A percentile compares a stretch with the other conserved stretches of the same genome.
Conservation (phyloP, 1,140 invertebrate genomes). For the Manduca sexta region DNA sequence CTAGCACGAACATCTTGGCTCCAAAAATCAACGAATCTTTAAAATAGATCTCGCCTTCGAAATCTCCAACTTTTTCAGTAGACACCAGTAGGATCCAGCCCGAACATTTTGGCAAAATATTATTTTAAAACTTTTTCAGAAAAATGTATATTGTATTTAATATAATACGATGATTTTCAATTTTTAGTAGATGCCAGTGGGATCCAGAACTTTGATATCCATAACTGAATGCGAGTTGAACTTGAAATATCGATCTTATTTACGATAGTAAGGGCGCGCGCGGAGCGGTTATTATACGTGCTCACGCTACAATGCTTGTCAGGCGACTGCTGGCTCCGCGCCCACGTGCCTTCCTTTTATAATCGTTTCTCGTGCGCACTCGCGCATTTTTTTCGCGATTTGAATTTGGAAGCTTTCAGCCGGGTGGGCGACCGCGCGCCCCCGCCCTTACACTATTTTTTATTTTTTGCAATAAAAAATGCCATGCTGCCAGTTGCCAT, state of each 20-base stretch:
- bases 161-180: conserved; percentile 1
- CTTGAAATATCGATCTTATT: conserved; percentile 60
- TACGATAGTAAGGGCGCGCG: conserved; percentile 48
- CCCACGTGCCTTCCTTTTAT: conserved; percentile 64
- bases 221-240: conserved; percentile 37
- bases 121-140: too few species aligned
- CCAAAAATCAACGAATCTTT: conserved; percentile 13
- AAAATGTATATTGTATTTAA: too few species aligned
- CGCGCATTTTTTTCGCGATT: conserved; percentile 66
- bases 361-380: conserved; percentile 51
- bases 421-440: conserved; percentile 53
- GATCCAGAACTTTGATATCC: conserved; percentile 62
- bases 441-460: conserved; percentile 46
- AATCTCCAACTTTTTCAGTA: conserved; percentile 16
- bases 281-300: conserved; percentile 34
- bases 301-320: conserved; percentile 35
- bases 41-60: neutral
- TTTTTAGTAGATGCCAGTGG: conserved; percentile 58
- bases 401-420: conserved; percentile 70
- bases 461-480: conserved; percentile 45
- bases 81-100: conserved; percentile 28
- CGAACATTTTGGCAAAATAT: conserved; percentile 28
- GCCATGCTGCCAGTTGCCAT: conserved; percentile 36
- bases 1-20: conserved; percentile 50
- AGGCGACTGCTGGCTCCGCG: conserved; percentile 51